Percentiles rank a stretch among this genome's conserved stretches.
Conservation (phyloP, 2,888 invertebrate genomes). For the Tetranychus truncatus region DNA sequence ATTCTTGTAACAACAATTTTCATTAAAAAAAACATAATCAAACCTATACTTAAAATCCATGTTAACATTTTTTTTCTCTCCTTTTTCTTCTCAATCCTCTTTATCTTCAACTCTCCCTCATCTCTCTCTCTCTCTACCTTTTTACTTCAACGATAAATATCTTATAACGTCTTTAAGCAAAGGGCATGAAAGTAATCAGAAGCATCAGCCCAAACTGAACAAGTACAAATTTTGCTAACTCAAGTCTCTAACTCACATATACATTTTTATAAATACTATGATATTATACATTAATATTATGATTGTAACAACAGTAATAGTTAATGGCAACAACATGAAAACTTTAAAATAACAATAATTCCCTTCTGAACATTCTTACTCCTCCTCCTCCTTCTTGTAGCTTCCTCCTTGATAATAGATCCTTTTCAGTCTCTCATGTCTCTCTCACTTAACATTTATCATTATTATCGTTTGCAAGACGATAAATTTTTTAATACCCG, state of each 20-base stretch:
- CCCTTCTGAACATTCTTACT: neutral
- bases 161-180: neutral
- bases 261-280: neutral
- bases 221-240: neutral
- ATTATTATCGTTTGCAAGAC: neutral
- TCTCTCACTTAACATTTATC: neutral
- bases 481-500: neutral
- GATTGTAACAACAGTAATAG: too few relatives aligned
- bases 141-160: neutral
- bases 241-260: neutral
- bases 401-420: neutral
- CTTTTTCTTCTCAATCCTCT: neutral
- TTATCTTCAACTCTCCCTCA: neutral
- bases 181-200: neutral
- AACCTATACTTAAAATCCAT: neutral
- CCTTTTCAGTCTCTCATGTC: neutral
- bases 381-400: neutral
- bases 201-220: neutral
- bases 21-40: neutral
- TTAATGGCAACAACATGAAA: neutral
- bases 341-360: neutral
- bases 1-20: neutral
- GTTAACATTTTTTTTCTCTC: neutral
- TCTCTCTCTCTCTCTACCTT: constrained; percentile 8
- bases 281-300: neutral